These are phyloP conservation scores for Aphelocoma californica DNA, from an alignment of 2,797 vertebrate species.

Conservation along the genomic window DNA sequence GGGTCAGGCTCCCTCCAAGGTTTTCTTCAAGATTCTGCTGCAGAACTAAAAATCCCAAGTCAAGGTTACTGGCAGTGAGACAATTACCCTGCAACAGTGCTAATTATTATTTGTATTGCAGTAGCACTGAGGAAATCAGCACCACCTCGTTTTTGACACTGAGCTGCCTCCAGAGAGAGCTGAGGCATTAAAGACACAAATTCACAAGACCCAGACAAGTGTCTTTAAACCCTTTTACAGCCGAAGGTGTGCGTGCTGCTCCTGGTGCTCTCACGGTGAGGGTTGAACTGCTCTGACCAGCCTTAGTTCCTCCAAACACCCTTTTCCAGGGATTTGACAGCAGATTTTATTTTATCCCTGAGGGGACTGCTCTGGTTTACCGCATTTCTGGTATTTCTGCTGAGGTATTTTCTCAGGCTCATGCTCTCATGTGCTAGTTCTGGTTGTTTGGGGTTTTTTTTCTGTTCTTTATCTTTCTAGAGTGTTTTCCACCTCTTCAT, in stretches of 20 bases:
- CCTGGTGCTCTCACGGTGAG: not conserved
- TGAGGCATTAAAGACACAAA: not conserved
- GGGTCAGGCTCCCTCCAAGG: not conserved
- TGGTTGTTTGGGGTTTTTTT: not conserved
- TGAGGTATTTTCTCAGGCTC: not conserved
- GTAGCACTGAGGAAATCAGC: not conserved
- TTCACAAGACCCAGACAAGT: not conserved
- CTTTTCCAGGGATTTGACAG: not conserved
- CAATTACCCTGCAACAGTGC: not conserved
- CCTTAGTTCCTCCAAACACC: not conserved
- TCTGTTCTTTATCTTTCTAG: not conserved
- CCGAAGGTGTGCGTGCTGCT: not conserved
- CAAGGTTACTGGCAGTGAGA: not conserved
- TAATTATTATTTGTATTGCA: not conserved
- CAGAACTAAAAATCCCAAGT: not conserved
- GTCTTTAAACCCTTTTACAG: not conserved
- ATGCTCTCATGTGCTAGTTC: fast-evolving
- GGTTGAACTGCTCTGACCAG: not conserved
- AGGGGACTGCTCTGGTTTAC: not conserved
- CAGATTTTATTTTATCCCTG: not conserved
- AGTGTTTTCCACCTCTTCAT: not conserved
- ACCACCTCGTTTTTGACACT: not conserved
- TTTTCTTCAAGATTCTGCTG: not conserved
- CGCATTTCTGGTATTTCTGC: not conserved
- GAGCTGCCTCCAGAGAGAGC: not conserved